Evolutionary conservation across 1,140 invertebrate species (phyloP), one percentile per base, ranked within the genome.

Genomic region (Bursaphelenchus mucronatus): DNA sequence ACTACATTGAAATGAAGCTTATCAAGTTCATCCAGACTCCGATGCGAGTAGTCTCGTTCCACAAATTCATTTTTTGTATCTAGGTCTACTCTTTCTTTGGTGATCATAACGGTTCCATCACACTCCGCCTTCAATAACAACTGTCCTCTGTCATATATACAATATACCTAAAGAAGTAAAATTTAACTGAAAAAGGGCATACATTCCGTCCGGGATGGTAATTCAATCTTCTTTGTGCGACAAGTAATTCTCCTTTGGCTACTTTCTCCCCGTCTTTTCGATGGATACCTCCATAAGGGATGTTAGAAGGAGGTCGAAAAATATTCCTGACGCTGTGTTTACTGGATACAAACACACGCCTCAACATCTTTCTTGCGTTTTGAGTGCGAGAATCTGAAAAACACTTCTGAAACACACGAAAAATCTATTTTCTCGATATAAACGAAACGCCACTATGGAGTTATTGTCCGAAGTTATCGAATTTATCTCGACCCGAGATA

Each of bases 171-270:
- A 50, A 73, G 46, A 65, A 67, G 0, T 45, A 7, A 30, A 54
- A 13, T n/a, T 10, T n/a, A 10, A 8, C 41, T 44, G 8, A 47
- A 46, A 69, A 21, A 53, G 43, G 51, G 61, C 72, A 53, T 61
- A 80, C 76, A 72, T 79, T 79, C 10, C 70, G 53, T 52, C 76
- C 76, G 0, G 76, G 76, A 61, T 81, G 78, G 63, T 79, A 79
- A 45, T 79, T 79, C 58, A 80, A 70, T 39, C 55, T 68, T 39
- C 53, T 55, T 50, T 79, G 76, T 55, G 56, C 64, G 44, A 79
- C 76, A 11, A 79, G 63, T 39, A 79, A 50, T 46, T 79, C 76
- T 49, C 70, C 68, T 62, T 73, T 73, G 15, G 58, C 39, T 17
- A 75, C 75, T 41, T 68, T 61, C 52, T 80, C 76, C 8, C 76